phyloP scores from a whole-genome alignment of 2,888 invertebrate species.

The Epiblema foenella region DNA sequence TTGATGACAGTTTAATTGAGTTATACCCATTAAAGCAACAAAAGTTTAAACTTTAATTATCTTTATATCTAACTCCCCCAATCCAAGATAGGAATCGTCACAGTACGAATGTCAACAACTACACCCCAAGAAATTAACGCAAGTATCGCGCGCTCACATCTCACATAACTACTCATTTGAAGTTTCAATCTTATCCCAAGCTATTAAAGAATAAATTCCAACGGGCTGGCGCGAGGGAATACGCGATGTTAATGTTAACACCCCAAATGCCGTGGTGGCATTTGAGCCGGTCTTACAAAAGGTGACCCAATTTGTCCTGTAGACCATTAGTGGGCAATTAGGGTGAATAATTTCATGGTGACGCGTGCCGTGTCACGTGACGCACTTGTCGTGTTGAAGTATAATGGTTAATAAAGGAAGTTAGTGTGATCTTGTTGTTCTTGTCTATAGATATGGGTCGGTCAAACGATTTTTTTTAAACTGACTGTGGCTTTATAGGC shows the following conservation, averaged over 20 bases:
- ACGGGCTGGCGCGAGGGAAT: neutral
- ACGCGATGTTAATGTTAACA: slow-evolving; percentile 5
- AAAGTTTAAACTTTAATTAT: slow-evolving; percentile 29
- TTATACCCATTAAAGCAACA: neutral
- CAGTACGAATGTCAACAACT: slow-evolving; percentile 22
- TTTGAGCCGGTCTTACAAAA: slow-evolving; percentile 24
- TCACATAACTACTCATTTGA: neutral
- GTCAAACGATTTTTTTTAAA: no score
- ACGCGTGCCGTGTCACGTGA: slow-evolving; percentile 10
- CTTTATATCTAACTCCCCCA: slow-evolving; percentile 10
- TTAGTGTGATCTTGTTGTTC: neutral
- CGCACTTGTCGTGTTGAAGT: neutral
- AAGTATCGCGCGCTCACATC: neutral
- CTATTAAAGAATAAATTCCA: neutral
- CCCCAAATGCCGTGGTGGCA: slow-evolving; percentile 16
- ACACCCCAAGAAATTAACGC: neutral
- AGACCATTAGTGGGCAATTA: slow-evolving; percentile 21
- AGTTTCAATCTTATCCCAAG: neutral
- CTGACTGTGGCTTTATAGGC: no score
- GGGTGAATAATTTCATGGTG: slow-evolving; percentile 25
- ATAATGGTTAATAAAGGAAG: neutral
- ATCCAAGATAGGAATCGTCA: slow-evolving; percentile 26
- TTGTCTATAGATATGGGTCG: no score
- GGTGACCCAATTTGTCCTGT: slow-evolving; percentile 22
- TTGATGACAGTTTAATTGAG: slow-evolving; percentile 28